These are phyloP conservation scores for Rhingia rostrata DNA, from an alignment of 2,888 invertebrate genomes.

Conservation along the genomic window DNA sequence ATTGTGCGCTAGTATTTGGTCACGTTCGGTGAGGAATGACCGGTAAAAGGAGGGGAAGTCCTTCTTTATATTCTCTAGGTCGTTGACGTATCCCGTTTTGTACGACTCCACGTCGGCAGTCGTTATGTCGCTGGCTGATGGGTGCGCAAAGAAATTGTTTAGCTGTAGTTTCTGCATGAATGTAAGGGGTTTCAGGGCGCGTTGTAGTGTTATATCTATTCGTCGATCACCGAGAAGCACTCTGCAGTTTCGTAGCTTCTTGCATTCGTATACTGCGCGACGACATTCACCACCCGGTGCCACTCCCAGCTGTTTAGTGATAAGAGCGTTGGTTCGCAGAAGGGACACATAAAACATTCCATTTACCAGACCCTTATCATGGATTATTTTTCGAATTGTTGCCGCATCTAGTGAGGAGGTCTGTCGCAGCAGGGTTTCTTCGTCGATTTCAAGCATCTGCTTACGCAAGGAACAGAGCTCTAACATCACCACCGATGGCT, in stretches of 20 bases:
- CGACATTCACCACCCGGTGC: conserved; percentile 98
- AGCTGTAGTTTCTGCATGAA: conserved; percentile 90
- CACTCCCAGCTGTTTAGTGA: conserved; percentile 95
- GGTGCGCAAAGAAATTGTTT: conserved; percentile 49
- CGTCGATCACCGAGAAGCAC: conserved; percentile 95
- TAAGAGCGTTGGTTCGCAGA: conserved; percentile 93
- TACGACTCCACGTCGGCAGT: conserved; percentile 95
- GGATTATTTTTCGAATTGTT: conserved; percentile 83
- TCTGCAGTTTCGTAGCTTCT: conserved; percentile 86
- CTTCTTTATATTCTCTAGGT: conserved; percentile 88
- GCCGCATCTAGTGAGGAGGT: conserved; percentile 91
- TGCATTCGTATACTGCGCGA: conserved; percentile 92
- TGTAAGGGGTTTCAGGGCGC: conserved; percentile 92
- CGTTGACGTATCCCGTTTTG: conserved; percentile 84
- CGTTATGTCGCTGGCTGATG: conserved; percentile 62
- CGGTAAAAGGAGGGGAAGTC: conserved; percentile 91
- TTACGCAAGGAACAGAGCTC: conserved; percentile 94
- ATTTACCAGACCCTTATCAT: conserved; percentile 75
- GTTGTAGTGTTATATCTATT: conserved; percentile 92
- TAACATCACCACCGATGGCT: conserved; percentile 92
- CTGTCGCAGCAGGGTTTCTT: conserved; percentile 92
- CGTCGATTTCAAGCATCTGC: conserved; percentile 93
- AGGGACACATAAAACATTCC: conserved; percentile 93
- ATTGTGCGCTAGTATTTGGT: conserved; percentile 92
- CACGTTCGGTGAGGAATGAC: conserved; percentile 95